Percentiles rank a stretch among this genome's conserved stretches.
phyloP scores from a whole-genome alignment of 2,113 vertebrate genomes.

The Oxyruncus cristatus region DNA sequence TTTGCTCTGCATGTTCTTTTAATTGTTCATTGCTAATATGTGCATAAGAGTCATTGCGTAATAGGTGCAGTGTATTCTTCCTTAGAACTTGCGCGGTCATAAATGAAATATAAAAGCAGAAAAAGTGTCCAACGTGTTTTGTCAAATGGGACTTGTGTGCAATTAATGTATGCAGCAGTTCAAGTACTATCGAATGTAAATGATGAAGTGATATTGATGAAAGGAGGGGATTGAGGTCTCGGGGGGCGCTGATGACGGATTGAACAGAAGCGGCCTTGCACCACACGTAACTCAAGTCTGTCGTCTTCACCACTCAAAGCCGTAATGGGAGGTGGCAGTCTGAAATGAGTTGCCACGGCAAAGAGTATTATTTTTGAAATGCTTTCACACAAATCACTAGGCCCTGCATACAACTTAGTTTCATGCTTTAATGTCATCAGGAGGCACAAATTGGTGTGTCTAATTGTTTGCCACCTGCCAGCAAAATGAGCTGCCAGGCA shows the following conservation, averaged over 20 bases:
- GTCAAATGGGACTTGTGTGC: conserved; percentile 47
- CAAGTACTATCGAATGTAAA: conserved; percentile 79
- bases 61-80: neutral
- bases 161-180: conserved; percentile 81
- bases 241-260: conserved; percentile 93
- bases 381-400: conserved; percentile 97
- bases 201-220: conserved; percentile 89
- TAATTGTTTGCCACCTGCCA: conserved; percentile 99
- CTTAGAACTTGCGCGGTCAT: neutral
- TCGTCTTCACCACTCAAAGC: conserved; percentile 89
- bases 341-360: conserved; percentile 95
- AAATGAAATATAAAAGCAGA: conserved; percentile 58
- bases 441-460: conserved; percentile 95
- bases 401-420: conserved; percentile 92
- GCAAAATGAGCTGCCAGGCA: conserved; percentile 96
- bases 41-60: neutral
- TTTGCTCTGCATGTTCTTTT: neutral
- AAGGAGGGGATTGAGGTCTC: conserved; percentile 91
- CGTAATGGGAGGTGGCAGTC: conserved; percentile 96
- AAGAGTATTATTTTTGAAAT: conserved; percentile 99
- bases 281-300: conserved; percentile 83
- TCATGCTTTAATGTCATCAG: conserved; percentile 94
- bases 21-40: neutral
- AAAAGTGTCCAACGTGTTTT: conserved; percentile 43
- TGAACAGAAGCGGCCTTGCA: conserved; percentile 92